Evolutionary conservation across 1,140 invertebrate species (phyloP), one percentile per base, ranked within the genome.

Genomic region (Drosophila kanapiae): DNA sequence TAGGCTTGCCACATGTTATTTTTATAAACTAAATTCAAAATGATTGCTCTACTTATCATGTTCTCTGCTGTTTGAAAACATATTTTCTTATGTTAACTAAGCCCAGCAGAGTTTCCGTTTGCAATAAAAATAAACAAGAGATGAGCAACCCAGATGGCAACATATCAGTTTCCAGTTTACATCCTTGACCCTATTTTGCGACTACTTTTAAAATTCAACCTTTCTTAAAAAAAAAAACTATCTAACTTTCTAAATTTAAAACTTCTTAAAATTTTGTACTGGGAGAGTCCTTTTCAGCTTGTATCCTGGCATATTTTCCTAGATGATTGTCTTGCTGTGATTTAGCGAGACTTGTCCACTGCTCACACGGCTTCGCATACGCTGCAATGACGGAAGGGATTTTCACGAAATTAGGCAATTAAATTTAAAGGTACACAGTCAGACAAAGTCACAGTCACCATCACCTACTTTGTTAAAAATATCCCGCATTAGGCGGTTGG

Each of bases 321-420:
- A 92, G 49, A 92, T 92, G 29, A 92, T 75, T 11, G 84, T 91
- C 33, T 54, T 68, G 59, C 91, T 92, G 60, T 92, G 91, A 37
- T 92, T 91, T 3, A 92, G 67, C 4, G 90, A 81, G 18, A 92
- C 43, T 54, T 92, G 85, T 27, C 91, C 91, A 37, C 53, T 67
- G 35, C 78, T 72, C 23, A 92, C 91, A 14, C 91, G 91, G 54
- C 43, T 75, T 42, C 91, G 87, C 54, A 92, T 48, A n/a, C 91
- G 91, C 91, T 92, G 40, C 3, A 77, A 59, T 8, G n/a, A 13
- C 3, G 7, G 6, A 27, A 23, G 7, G 13, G 7, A 33, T 23
- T 40, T 33, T 16, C 6, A 62, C 51, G 0, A n/a, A 7, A 13
- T 23, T 43, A 1, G 7, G 7, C 8, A 42, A 9, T n/a, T 0